Conservation (phyloP, 2,113 vertebrate genomes). For the Microtus richardsoni region DNA sequence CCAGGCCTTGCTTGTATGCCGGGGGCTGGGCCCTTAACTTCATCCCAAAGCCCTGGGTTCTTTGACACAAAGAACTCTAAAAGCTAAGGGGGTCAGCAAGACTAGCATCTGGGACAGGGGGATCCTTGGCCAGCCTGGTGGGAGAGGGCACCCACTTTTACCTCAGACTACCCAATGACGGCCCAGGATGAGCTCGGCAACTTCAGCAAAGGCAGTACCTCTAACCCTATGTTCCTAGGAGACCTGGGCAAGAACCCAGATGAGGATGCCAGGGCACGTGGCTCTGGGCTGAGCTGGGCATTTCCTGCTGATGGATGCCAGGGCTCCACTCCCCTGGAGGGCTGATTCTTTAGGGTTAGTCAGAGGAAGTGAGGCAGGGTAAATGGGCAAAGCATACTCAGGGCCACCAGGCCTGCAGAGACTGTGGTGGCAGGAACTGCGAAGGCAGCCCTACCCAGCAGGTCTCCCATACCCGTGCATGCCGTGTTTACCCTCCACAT, state of each 20-base stretch:
- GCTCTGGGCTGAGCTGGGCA: constrained; percentile 32
- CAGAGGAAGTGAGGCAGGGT: constrained; percentile 73
- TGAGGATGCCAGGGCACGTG: neutral
- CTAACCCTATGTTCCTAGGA: neutral
- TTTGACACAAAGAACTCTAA: neutral
- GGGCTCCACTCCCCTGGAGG: constrained; percentile 59
- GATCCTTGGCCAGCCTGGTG: neutral
- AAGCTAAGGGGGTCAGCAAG: neutral
- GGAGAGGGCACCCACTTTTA: neutral
- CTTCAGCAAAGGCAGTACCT: neutral
- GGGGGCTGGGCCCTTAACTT: neutral
- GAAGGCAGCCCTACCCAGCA: neutral
- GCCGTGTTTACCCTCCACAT: neutral
- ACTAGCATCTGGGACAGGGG: neutral
- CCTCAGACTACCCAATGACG: neutral
- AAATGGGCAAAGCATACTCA: neutral
- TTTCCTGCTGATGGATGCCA: constrained; percentile 70
- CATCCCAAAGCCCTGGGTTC: neutral
- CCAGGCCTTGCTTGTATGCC: neutral
- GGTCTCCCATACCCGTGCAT: neutral
- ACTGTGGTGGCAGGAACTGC: neutral
- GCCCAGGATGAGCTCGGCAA: neutral
- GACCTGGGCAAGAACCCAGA: neutral
- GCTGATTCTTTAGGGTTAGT: constrained; percentile 63
- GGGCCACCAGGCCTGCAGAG: neutral